Conservation (phyloP, 2,113 vertebrate genomes). For the Pomatostomus ruficeps region DNA sequence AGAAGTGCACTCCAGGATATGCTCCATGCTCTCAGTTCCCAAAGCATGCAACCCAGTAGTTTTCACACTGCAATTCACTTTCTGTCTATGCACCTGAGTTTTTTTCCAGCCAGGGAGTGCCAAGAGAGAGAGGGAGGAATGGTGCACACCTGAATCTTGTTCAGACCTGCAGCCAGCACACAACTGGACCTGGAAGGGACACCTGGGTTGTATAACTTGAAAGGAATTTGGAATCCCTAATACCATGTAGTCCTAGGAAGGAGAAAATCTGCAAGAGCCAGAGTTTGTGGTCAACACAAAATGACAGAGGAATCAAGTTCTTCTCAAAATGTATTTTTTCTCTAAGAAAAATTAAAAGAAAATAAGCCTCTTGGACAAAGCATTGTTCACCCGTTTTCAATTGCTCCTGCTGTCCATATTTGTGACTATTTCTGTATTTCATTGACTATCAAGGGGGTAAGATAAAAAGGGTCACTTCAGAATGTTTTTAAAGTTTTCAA, state of each 20-base stretch:
- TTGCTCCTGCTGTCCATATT: neutral
- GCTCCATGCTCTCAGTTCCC: neutral
- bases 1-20: neutral
- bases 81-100: slow-evolving; percentile 22
- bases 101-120: neutral
- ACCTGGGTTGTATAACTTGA: neutral
- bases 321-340: neutral
- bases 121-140: neutral
- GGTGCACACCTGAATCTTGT: slow-evolving; percentile 31
- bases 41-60: neutral
- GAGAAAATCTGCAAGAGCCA: neutral
- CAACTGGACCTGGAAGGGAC: slow-evolving; percentile 26
- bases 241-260: neutral
- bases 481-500: neutral
- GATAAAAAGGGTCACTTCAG: neutral
- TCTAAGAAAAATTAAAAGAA: neutral
- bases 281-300: neutral
- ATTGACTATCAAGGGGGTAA: neutral
- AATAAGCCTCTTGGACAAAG: neutral
- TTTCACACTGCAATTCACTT: neutral
- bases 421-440: neutral
- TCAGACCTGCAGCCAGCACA: slow-evolving; percentile 17
- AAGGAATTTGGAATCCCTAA: neutral
- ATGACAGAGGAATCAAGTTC: neutral
- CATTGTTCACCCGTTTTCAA: neutral